Percentiles rank a stretch among this genome's conserved stretches.
phyloP scores from a whole-genome alignment of 2,797 vertebrate species.

The Schizopygopsis malacanthus region DNA sequence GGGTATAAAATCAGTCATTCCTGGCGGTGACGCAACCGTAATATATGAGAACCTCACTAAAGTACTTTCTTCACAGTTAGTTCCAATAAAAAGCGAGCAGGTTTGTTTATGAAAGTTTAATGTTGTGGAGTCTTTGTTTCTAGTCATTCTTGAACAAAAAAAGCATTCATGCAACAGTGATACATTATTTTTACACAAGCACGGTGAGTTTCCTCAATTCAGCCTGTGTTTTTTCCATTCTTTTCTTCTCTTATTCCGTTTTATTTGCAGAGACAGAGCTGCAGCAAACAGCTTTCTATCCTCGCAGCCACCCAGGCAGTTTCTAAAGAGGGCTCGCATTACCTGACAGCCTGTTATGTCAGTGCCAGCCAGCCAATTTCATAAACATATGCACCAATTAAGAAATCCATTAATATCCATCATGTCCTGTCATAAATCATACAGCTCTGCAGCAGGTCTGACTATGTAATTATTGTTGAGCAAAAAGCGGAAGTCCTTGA shows the following conservation, averaged over 20 bases:
- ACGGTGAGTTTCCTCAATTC: constrained; percentile 23
- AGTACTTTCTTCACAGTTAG: constrained; percentile 48
- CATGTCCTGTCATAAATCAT: constrained; percentile 81
- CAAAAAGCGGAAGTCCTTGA: constrained; percentile 78
- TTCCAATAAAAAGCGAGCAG: constrained; percentile 30
- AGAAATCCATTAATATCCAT: constrained; percentile 83
- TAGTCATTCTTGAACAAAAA: constrained; percentile 34
- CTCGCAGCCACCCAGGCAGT: constrained; percentile 43
- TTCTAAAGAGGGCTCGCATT: constrained; percentile 60
- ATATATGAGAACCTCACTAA: constrained; percentile 29
- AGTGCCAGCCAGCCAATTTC: constrained; percentile 72
- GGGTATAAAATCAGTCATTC: constrained; percentile 32
- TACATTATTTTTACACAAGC: constrained; percentile 51
- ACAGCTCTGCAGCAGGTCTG: constrained; percentile 71
- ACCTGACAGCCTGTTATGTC: constrained; percentile 71
- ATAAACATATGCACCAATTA: constrained; percentile 81
- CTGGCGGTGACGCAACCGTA: constrained; percentile 12
- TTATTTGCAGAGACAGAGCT: constrained; percentile 24
- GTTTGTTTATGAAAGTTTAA: constrained; percentile 51
- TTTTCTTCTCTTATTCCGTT: constrained; percentile 27
- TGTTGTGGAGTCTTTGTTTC: constrained; percentile 39
- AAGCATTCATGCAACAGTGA: constrained; percentile 40
- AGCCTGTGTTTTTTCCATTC: background rate
- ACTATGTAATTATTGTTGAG: constrained; percentile 80
- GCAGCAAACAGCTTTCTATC: constrained; percentile 26